These are phyloP conservation scores for Channa maculata DNA, from an alignment of 2,113 vertebrate genomes.

Conservation along the genomic window DNA sequence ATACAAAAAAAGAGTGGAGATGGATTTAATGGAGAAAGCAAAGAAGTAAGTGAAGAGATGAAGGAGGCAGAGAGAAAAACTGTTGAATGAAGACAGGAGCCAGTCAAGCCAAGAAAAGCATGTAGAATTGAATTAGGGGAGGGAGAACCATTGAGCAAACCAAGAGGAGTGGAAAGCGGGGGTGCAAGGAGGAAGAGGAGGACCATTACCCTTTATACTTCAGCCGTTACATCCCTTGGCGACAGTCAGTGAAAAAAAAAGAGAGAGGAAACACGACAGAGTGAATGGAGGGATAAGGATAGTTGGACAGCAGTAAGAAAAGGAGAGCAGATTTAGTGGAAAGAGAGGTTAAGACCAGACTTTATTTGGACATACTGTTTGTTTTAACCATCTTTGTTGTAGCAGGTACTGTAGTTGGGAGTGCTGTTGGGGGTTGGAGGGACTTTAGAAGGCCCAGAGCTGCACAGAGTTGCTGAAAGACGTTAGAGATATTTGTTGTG, in stretches of 20 bases:
- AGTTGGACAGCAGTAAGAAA: slow-evolving; percentile 49
- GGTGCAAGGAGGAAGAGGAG: slow-evolving; percentile 70
- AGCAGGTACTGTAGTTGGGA: slow-evolving; percentile 32
- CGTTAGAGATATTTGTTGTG: slow-evolving; percentile 11
- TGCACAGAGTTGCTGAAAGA: not conserved
- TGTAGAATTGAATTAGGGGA: slow-evolving; percentile 80
- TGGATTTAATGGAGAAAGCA: slow-evolving; percentile 54
- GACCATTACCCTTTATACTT: slow-evolving; percentile 72
- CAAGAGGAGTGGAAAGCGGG: slow-evolving; percentile 51
- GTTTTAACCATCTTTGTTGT: slow-evolving; percentile 32
- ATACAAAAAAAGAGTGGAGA: slow-evolving; percentile 41
- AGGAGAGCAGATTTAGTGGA: slow-evolving; percentile 45
- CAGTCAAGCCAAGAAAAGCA: slow-evolving; percentile 78
- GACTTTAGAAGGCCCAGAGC: not conserved
- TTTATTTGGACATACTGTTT: slow-evolving; percentile 58
- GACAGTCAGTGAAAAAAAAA: slow-evolving; percentile 1
- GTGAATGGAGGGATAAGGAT: slow-evolving; percentile 50
- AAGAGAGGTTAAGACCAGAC: slow-evolving; percentile 37
- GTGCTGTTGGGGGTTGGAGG: not conserved
- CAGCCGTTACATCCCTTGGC: slow-evolving; percentile 72
- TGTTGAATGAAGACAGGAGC: slow-evolving; percentile 47
- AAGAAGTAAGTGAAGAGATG: slow-evolving; percentile 38
- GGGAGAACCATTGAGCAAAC: slow-evolving; percentile 61
- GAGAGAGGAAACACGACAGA: slow-evolving; percentile 23
- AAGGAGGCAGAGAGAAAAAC: slow-evolving; percentile 43